Evolutionary conservation across 2,797 vertebrate species (phyloP).

Genomic region (Cirrhinus mrigala): DNA sequence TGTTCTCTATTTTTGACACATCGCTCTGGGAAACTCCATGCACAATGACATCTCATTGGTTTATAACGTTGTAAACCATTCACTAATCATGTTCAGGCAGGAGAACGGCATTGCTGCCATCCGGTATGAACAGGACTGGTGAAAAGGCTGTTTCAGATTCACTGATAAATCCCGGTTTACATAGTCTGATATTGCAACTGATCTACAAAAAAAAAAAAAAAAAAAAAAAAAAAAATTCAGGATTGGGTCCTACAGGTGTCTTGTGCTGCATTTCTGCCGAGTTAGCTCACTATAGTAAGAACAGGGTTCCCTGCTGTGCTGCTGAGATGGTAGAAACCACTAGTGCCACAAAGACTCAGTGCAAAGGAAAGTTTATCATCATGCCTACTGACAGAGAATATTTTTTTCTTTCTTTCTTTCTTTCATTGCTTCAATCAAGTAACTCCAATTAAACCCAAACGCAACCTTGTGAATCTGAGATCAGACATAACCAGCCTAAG

Average conservation of each 20-base stretch:
- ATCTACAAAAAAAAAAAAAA: no score
- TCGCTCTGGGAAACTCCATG: neutral
- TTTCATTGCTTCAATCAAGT: neutral
- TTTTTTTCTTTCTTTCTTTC: neutral
- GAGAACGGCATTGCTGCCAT: neutral
- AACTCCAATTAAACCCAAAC: neutral
- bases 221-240: no score
- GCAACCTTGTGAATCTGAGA: neutral
- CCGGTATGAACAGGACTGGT: neutral
- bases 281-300: neutral
- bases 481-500: neutral
- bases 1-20: neutral
- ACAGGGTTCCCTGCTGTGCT: neutral
- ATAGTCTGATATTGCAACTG: neutral
- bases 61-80: neutral
- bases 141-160: neutral
- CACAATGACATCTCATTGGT: neutral
- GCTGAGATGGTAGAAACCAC: neutral
- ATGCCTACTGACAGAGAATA: neutral
- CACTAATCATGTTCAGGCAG: neutral
- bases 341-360: neutral
- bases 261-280: neutral
- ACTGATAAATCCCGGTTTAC: neutral
- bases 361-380: neutral
- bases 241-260: neutral